These are phyloP conservation scores for Drosophila azteca DNA, from an alignment of 1,140 invertebrate species.

Conservation along the genomic window DNA sequence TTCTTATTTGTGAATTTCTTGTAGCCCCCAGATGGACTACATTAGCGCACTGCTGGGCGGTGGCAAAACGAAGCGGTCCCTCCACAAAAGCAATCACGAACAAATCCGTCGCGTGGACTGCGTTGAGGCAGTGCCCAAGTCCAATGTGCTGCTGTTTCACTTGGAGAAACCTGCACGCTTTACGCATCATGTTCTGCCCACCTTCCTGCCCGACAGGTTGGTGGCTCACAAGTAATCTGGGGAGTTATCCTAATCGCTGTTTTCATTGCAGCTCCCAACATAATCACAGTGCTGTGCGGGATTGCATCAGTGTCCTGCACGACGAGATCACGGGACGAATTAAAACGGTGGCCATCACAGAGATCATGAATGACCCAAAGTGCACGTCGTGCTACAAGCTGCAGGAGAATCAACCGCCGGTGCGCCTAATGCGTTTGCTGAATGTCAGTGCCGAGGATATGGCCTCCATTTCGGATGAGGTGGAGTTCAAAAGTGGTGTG, in stretches of 20 bases:
- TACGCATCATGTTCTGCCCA: conserved; percentile 87
- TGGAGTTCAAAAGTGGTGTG: conserved; percentile 55
- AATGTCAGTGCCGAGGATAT: conserved; percentile 73
- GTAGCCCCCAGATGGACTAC: conserved; percentile 86
- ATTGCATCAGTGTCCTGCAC: conserved; percentile 77
- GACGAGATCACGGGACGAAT: conserved; percentile 67
- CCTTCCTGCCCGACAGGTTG: conserved; percentile 81
- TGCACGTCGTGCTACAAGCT: conserved; percentile 69
- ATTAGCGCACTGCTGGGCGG: conserved; percentile 88
- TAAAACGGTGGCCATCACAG: conserved; percentile 61
- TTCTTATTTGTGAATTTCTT: background rate
- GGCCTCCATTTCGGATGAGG: conserved; percentile 72
- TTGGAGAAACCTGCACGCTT: conserved; percentile 85
- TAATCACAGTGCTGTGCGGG: conserved; percentile 9
- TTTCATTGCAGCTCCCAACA: conserved; percentile 15
- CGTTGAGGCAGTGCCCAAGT: conserved; percentile 84
- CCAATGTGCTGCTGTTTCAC: conserved; percentile 86
- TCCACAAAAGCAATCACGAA: conserved; percentile 87
- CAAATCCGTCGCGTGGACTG: conserved; percentile 86
- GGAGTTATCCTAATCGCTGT: background rate
- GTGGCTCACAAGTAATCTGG: background rate
- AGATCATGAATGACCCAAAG: conserved; percentile 23
- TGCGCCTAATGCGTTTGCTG: conserved; percentile 58
- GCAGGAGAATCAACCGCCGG: conserved; percentile 60
- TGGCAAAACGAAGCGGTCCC: conserved; percentile 84